phyloP scores from a whole-genome alignment of 2,888 invertebrate species.

The Phanerotoma sp. region DNA sequence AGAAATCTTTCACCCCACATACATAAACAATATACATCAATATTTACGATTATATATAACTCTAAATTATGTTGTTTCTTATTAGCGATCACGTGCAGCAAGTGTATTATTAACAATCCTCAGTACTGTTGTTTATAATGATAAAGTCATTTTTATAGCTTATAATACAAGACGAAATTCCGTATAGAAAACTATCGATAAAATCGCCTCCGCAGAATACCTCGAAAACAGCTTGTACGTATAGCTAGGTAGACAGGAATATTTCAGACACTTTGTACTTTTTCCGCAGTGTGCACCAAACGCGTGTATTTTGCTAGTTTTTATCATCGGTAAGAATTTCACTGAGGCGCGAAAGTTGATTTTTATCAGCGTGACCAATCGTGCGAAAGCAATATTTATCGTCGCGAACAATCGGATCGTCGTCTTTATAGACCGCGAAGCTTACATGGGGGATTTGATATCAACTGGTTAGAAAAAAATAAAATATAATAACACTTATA shows the following conservation, averaged over 20 bases:
- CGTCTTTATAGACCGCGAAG: slow-evolving; percentile 5
- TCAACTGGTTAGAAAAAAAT: background rate
- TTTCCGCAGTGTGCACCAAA: slow-evolving; percentile 2
- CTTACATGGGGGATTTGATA: background rate
- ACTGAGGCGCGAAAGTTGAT: slow-evolving; percentile 24
- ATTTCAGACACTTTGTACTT: background rate
- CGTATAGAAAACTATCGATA: background rate
- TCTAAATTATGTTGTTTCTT: too few species aligned
- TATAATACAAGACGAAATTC: too few species aligned
- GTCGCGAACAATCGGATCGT: slow-evolving; percentile 10
- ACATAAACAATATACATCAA: too few species aligned
- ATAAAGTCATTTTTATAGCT: background rate
- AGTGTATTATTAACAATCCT: too few species aligned
- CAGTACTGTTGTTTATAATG: background rate
- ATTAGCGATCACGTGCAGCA: too few species aligned
- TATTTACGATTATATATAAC: too few species aligned
- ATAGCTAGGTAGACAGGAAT: background rate
- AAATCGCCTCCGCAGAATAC: background rate
- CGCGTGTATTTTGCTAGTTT: slow-evolving; percentile 1
- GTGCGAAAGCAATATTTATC: slow-evolving; percentile 22
- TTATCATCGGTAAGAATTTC: slow-evolving; percentile 16
- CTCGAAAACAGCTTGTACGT: background rate
- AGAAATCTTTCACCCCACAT: too few species aligned
- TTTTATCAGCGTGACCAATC: slow-evolving; percentile 22
- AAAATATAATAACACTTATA: background rate